A percentile compares a stretch with the other conserved stretches of the same genome.
Evolutionary conservation across 1,140 invertebrate genomes (phyloP).

Genomic region (Conopomorpha cramerella): DNA sequence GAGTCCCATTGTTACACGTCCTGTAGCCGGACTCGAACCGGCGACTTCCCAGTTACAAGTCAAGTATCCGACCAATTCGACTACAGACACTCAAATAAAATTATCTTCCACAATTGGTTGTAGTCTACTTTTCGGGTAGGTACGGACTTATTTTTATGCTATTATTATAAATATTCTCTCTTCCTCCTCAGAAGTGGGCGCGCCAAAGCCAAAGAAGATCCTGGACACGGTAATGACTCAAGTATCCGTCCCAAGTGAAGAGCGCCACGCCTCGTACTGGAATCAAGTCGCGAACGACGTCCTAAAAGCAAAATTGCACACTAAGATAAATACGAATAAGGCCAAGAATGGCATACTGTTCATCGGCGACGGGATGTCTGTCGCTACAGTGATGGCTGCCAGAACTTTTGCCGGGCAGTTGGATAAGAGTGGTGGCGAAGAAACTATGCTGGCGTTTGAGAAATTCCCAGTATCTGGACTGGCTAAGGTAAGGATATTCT

Average conservation of each 20-base stretch:
- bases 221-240: constrained; percentile 40
- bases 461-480: constrained; percentile 75
- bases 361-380: constrained; percentile 81
- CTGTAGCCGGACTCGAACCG: too few species aligned
- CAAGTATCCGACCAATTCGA: too few species aligned
- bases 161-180: neutral
- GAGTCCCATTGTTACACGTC: too few species aligned
- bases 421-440: constrained; percentile 66
- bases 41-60: too few species aligned
- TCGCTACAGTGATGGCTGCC: constrained; percentile 73
- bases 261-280: constrained; percentile 40
- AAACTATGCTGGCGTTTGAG: constrained; percentile 73
- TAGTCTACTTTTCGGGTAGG: too few species aligned
- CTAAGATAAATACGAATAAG: constrained; percentile 35
- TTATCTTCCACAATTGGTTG: too few species aligned
- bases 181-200: constrained; percentile 2
- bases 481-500: constrained; percentile 64
- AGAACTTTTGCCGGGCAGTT: constrained; percentile 70
- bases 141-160: too few species aligned
- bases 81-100: too few species aligned
- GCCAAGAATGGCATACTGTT: constrained; percentile 76
- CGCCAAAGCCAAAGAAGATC: constrained; percentile 32
- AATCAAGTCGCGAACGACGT: constrained; percentile 22
- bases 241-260: constrained; percentile 29
- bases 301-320: constrained; percentile 25